Percentiles rank a stretch among this genome's conserved stretches.
Conservation (phyloP, 2,888 invertebrate genomes). For the Scrobipalpa costella region DNA sequence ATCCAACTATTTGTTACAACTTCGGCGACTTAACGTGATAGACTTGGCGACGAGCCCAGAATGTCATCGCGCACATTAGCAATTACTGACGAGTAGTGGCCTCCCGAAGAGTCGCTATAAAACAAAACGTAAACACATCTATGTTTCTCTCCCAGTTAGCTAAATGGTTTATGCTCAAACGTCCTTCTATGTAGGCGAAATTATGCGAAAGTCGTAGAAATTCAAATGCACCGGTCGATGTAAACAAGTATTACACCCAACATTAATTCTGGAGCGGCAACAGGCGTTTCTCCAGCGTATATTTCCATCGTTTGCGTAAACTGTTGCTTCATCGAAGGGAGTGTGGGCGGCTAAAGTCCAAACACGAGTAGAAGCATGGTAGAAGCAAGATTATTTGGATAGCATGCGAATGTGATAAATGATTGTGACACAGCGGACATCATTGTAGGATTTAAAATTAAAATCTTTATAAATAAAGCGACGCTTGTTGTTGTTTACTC, state of each 20-base stretch:
- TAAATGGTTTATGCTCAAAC: neutral
- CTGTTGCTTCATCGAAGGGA: constrained; percentile 30
- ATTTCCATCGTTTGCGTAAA: constrained; percentile 34
- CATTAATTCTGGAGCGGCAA: constrained; percentile 25
- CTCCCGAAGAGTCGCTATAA: neutral
- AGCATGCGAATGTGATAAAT: constrained; percentile 24
- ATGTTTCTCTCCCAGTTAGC: constrained; percentile 1
- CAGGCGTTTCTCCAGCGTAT: constrained; percentile 30
- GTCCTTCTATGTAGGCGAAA: neutral
- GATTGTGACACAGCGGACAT: constrained; percentile 20
- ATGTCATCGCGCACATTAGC: constrained; percentile 24
- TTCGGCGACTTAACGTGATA: constrained; percentile 24
- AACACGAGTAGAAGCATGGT: constrained; percentile 18
- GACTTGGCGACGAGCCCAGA: constrained; percentile 32
- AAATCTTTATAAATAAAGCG: too few species aligned
- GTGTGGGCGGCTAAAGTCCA: constrained; percentile 26
- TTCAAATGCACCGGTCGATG: neutral
- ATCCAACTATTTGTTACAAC: constrained; percentile 28
- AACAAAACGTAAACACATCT: constrained; percentile 22
- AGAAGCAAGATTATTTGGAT: neutral
- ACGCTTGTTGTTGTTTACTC: neutral
- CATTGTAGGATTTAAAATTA: neutral
- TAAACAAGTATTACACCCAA: constrained; percentile 20
- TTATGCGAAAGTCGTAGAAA: constrained; percentile 4
- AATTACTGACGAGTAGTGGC: constrained; percentile 17